Base-by-base conservation (phyloP, 1,140 invertebrate genomes). In the Euborellia annulipes region DNA sequence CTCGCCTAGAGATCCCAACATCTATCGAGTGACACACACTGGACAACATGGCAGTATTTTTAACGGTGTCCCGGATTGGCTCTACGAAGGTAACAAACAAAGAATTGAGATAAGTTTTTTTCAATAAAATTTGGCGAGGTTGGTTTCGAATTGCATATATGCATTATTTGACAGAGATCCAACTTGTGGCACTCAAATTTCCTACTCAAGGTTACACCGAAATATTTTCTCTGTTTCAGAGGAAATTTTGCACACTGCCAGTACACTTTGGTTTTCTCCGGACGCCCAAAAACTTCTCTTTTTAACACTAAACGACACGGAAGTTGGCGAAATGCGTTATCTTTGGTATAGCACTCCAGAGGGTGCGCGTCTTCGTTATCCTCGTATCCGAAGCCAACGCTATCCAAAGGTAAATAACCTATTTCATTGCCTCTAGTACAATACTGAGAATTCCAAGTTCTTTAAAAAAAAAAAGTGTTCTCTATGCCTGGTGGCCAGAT, bases 391-490 rank as follows among this genome's bases (percentile, higher is more conserved):
- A 38, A 72, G 66, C 3, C 64, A 88, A 43, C 65, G 76, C 40
- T 90, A 87, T 61, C 85, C 85, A 1, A 86, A 85, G 70, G 82
- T 79, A 67, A 63, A n/a, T n/a, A n/a, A n/a, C n/a, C n/a, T n/a
- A n/a, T n/a, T n/a, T n/a, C n/a, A n/a, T n/a, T n/a, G n/a, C n/a
- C n/a, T n/a, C n/a, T n/a, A n/a, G n/a, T n/a, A n/a, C n/a, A n/a
- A n/a, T n/a, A n/a, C n/a, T n/a, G n/a, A n/a, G n/a, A n/a, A n/a
- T n/a, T n/a, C n/a, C n/a, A n/a, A n/a, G n/a, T n/a, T n/a, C n/a
- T n/a, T n/a, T n/a, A n/a, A n/a, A n/a, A n/a, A n/a, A n/a, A n/a
- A n/a, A n/a, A n/a, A n/a, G n/a, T n/a, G n/a, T n/a, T n/a, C n/a
- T n/a, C n/a, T n/a, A n/a, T n/a, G n/a, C n/a, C n/a, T n/a, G n/a